Evolutionary conservation across 2,797 vertebrate species (phyloP).

Genomic region (Lateolabrax maculatus): DNA sequence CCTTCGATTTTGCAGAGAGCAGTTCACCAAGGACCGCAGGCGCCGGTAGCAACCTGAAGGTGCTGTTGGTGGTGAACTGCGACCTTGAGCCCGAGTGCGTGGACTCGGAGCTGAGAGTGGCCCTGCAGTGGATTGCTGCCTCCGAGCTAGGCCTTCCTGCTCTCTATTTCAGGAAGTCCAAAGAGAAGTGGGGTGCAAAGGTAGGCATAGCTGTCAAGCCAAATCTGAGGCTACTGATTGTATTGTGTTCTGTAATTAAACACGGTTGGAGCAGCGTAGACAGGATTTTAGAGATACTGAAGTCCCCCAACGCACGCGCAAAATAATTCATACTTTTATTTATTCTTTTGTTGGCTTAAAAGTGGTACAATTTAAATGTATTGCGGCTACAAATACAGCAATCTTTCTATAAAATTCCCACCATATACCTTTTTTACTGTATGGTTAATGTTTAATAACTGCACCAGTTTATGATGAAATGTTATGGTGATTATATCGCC

Average conservation of each 20-base stretch:
- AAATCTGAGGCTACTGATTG: background rate
- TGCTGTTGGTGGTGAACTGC: slow-evolving; percentile 93
- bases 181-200: slow-evolving; percentile 91
- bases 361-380: background rate
- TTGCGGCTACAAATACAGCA: background rate
- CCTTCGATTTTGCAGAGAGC: slow-evolving; percentile 80
- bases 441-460: no score
- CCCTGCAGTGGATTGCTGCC: slow-evolving; percentile 97
- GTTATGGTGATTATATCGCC: no score
- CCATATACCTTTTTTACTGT: no score
- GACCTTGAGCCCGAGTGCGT: slow-evolving; percentile 91
- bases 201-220: slow-evolving; percentile 70
- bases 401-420: background rate
- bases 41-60: slow-evolving; percentile 82
- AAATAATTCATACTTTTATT: background rate
- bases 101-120: slow-evolving; percentile 89
- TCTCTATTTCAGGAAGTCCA: slow-evolving; percentile 94
- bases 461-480: no score
- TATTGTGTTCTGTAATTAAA: background rate
- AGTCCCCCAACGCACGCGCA: background rate
- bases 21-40: slow-evolving; percentile 80
- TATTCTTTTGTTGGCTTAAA: background rate
- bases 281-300: background rate
- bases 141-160: slow-evolving; percentile 94
- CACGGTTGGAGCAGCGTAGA: background rate